Evolutionary conservation across 2,113 vertebrate genomes (phyloP).

Genomic region (Perca fluviatilis): DNA sequence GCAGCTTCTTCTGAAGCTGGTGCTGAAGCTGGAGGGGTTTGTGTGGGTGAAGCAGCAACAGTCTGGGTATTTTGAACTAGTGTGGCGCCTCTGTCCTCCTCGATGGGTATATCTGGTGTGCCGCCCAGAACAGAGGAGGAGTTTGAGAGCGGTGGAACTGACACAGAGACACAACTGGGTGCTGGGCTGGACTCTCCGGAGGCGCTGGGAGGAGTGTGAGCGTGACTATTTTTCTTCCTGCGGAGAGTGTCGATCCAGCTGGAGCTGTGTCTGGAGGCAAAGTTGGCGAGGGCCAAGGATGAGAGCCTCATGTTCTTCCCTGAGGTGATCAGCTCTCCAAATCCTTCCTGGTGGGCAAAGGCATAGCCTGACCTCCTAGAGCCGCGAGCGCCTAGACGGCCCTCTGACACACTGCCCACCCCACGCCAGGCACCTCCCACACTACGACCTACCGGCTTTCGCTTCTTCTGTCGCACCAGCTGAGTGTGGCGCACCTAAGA

Average conservation of each 20-base stretch:
- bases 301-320: conserved; percentile 96
- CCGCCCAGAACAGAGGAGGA: conserved; percentile 77
- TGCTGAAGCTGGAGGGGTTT: conserved; percentile 24
- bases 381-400: conserved; percentile 76
- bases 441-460: conserved; percentile 83
- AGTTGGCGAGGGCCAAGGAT: conserved; percentile 88
- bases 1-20: conserved; percentile 34
- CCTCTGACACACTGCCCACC: conserved; percentile 79
- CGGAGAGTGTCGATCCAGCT: conserved; percentile 94
- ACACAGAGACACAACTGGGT: conserved; percentile 63
- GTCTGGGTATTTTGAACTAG: conserved; percentile 28
- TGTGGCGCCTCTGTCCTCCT: conserved; percentile 57
- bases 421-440: conserved; percentile 73
- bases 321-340: conserved; percentile 95
- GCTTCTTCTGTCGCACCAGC: conserved; percentile 90
- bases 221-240: conserved; percentile 86
- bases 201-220: conserved; percentile 57
- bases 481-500: conserved; percentile 94
- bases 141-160: conserved; percentile 73
- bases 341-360: conserved; percentile 96
- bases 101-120: conserved; percentile 71
- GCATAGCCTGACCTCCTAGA: conserved; percentile 92
- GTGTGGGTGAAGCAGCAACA: conserved; percentile 4
- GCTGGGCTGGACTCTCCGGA: conserved; percentile 77
- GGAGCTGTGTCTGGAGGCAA: conserved; percentile 87